A percentile compares a stretch with the other conserved stretches of the same genome.
Evolutionary conservation across 2,888 invertebrate genomes (phyloP).

Genomic region (Automeris io): DNA sequence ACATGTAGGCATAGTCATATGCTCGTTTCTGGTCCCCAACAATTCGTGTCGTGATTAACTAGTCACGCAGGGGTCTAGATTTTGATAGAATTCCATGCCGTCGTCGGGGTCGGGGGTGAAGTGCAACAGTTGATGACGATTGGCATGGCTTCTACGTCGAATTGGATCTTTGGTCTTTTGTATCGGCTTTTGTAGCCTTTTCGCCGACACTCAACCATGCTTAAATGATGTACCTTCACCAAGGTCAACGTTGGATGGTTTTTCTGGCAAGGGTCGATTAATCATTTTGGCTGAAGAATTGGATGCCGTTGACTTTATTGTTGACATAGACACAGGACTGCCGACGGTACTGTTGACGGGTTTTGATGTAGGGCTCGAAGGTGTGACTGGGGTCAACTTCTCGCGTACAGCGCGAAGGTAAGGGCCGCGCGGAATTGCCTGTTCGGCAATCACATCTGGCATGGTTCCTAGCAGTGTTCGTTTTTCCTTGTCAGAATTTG

Average conservation of each 20-base stretch:
- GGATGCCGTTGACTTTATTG: conserved; percentile 43
- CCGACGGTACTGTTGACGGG: conserved; percentile 26
- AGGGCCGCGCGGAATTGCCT: conserved; percentile 70
- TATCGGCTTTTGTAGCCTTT: conserved; percentile 16
- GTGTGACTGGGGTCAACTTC: conserved; percentile 49
- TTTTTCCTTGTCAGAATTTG: conserved; percentile 61
- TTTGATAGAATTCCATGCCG: conserved; percentile 24
- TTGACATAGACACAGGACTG: conserved; percentile 35
- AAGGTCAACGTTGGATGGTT: conserved; percentile 62
- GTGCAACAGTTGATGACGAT: conserved; percentile 10
- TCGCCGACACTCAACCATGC: conserved; percentile 34
- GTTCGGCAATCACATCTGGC: conserved; percentile 65
- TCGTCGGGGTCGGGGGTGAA: conserved; percentile 11
- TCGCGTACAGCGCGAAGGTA: conserved; percentile 79
- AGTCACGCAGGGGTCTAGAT: conserved; percentile 28
- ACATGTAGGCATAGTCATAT: conserved; percentile 38
- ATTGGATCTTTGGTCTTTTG: conserved; percentile 9
- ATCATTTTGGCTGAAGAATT: conserved; percentile 77
- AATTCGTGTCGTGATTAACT: conserved; percentile 15
- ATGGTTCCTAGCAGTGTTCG: conserved; percentile 43
- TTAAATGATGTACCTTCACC: conserved; percentile 61
- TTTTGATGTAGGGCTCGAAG: conserved; percentile 27
- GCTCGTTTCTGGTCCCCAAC: conserved; percentile 3
- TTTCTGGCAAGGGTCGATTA: conserved; percentile 82
- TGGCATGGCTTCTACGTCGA: conserved; percentile 11